Evolutionary conservation across 2,888 invertebrate species (phyloP).

Genomic region (Cheilosia variabilis): DNA sequence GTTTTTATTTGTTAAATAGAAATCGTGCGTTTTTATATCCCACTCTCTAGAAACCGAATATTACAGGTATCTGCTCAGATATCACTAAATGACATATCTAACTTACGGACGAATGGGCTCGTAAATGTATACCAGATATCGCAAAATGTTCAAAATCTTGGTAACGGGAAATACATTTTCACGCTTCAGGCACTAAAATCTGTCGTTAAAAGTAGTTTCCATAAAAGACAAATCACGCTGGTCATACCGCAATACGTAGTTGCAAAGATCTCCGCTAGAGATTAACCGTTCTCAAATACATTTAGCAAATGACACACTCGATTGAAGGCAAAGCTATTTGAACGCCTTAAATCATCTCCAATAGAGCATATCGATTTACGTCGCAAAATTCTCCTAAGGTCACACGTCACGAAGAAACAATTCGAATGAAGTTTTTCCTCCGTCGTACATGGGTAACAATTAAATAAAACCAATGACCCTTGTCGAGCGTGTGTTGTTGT

Average conservation of each 20-base stretch:
- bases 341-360: constrained; percentile 31
- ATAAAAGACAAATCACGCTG: not conserved
- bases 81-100: too few relatives aligned
- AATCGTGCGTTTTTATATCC: too few relatives aligned
- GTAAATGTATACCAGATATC: not conserved
- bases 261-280: not conserved
- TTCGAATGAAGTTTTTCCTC: constrained; percentile 13
- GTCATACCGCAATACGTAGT: not conserved
- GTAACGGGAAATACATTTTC: not conserved
- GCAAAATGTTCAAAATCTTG: not conserved
- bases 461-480: constrained; percentile 68
- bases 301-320: constrained; percentile 57
- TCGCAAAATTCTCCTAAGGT: constrained; percentile 49
- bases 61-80: too few relatives aligned
- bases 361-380: constrained; percentile 52
- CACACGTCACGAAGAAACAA: constrained; percentile 27
- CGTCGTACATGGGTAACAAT: constrained; percentile 21
- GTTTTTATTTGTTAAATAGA: too few relatives aligned
- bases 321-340: constrained; percentile 9
- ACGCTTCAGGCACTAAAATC: not conserved
- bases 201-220: not conserved
- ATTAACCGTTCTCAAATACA: constrained; percentile 14
- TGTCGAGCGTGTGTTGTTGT: constrained; percentile 30
- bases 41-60: too few relatives aligned
- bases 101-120: too few relatives aligned